These are phyloP conservation scores for Tichodroma muraria DNA, from an alignment of 2,113 vertebrate species.

Conservation along the genomic window DNA sequence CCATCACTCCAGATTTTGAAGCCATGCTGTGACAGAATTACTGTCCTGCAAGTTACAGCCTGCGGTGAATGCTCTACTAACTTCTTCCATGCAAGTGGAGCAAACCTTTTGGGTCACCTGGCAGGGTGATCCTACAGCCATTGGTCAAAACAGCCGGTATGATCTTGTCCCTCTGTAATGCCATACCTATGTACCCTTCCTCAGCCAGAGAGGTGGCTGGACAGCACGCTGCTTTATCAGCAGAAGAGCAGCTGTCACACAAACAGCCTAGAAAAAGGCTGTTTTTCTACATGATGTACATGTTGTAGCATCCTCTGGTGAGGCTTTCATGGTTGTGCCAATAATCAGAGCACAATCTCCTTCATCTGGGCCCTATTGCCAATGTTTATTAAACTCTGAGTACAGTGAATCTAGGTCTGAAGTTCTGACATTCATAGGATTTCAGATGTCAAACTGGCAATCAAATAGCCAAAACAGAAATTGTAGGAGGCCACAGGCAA, in stretches of 20 bases:
- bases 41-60: neutral
- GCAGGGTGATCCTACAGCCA: neutral
- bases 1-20: neutral
- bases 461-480: neutral
- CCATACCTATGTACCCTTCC: neutral
- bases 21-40: neutral
- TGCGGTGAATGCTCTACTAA: neutral
- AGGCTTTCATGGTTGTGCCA: neutral
- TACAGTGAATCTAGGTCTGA: neutral
- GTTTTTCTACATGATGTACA: neutral
- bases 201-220: neutral
- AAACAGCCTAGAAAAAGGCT: neutral
- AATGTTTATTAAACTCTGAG: neutral
- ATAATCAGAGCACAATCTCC: neutral
- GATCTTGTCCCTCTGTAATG: neutral
- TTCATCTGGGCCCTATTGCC: neutral
- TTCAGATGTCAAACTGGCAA: neutral
- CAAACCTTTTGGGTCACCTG: neutral
- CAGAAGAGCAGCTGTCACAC: neutral
- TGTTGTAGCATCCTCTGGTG: neutral
- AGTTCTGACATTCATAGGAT: neutral
- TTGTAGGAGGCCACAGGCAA: neutral
- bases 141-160: neutral
- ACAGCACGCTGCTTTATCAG: neutral
- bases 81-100: neutral